A percentile compares a stretch with the other conserved stretches of the same genome.
phyloP scores from a whole-genome alignment of 2,113 vertebrate genomes.

The Thunnus maccoyii region DNA sequence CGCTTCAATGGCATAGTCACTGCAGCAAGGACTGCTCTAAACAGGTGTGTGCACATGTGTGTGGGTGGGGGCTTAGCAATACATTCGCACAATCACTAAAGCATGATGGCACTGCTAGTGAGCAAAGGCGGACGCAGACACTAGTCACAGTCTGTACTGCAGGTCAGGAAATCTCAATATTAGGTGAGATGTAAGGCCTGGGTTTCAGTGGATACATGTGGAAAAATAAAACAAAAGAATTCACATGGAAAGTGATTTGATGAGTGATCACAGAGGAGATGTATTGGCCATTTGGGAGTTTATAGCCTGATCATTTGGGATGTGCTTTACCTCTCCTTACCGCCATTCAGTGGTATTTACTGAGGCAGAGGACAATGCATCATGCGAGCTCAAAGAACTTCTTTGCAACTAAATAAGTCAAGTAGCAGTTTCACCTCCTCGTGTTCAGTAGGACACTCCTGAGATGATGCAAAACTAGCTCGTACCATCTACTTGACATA shows the following conservation, averaged over 20 bases:
- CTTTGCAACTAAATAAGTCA: not conserved
- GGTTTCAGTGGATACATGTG: not conserved
- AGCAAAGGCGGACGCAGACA: constrained; percentile 18
- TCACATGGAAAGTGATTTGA: constrained; percentile 7
- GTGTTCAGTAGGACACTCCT: constrained; percentile 29
- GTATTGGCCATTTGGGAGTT: constrained; percentile 6
- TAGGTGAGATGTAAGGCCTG: not conserved
- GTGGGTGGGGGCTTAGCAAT: constrained; percentile 3
- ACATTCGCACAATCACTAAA: constrained; percentile 41
- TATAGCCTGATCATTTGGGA: constrained; percentile 14
- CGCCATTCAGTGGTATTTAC: not conserved
- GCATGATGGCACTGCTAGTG: constrained; percentile 36
- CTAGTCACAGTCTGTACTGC: not conserved
- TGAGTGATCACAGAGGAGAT: constrained; percentile 15
- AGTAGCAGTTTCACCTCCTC: constrained; percentile 10
- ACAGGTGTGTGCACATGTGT: constrained; percentile 10
- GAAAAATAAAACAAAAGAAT: not conserved
- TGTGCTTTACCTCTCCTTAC: constrained; percentile 30
- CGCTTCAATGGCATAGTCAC: constrained; percentile 20
- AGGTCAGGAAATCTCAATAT: constrained; percentile 14
- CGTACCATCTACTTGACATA: constrained; percentile 36
- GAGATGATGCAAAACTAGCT: constrained; percentile 26
- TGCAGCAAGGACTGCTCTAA: constrained; percentile 49
- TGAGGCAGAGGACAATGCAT: constrained; percentile 9
- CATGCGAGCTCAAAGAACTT: not conserved